phyloP scores from a whole-genome alignment of 2,113 vertebrate genomes.

The Ancistrus triradiatus region DNA sequence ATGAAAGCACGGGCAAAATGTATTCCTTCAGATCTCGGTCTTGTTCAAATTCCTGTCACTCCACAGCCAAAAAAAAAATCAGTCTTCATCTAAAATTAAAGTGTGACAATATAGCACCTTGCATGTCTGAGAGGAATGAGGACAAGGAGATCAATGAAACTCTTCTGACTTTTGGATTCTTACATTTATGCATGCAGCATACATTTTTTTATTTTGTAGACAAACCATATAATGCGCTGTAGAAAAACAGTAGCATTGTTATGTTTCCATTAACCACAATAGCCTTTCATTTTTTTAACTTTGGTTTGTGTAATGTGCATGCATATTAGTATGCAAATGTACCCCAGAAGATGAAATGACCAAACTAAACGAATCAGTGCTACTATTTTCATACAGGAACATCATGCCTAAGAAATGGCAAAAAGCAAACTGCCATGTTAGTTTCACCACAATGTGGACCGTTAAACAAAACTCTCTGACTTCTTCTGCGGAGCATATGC shows the following conservation, averaged over 20 bases:
- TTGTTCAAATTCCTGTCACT: slow-evolving; percentile 60
- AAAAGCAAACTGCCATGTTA: slow-evolving; percentile 1
- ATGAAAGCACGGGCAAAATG: slow-evolving; percentile 57
- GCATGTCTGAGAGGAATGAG: slow-evolving; percentile 35
- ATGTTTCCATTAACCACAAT: no score
- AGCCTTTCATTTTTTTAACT: not conserved
- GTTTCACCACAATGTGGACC: slow-evolving; percentile 3
- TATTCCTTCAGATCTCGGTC: slow-evolving; percentile 50
- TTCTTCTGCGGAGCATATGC: no score
- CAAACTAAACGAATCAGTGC: not conserved
- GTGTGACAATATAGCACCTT: slow-evolving; percentile 55
- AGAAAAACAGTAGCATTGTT: not conserved
- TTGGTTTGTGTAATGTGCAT: not conserved
- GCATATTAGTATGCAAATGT: no score
- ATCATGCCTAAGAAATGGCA: slow-evolving; percentile 18
- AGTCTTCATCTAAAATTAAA: slow-evolving; percentile 48
- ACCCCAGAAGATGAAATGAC: no score
- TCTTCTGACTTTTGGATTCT: not conserved
- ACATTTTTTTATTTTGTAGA: no score
- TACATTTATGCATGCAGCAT: slow-evolving; percentile 26
- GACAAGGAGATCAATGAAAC: not conserved
- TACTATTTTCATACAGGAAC: slow-evolving; percentile 15
- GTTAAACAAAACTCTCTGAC: slow-evolving; percentile 29
- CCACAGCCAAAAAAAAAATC: slow-evolving; percentile 49
- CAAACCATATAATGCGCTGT: slow-evolving; percentile 17